phyloP scores from a whole-genome alignment of 1,140 invertebrate species.

The Drosophila ananassae region DNA sequence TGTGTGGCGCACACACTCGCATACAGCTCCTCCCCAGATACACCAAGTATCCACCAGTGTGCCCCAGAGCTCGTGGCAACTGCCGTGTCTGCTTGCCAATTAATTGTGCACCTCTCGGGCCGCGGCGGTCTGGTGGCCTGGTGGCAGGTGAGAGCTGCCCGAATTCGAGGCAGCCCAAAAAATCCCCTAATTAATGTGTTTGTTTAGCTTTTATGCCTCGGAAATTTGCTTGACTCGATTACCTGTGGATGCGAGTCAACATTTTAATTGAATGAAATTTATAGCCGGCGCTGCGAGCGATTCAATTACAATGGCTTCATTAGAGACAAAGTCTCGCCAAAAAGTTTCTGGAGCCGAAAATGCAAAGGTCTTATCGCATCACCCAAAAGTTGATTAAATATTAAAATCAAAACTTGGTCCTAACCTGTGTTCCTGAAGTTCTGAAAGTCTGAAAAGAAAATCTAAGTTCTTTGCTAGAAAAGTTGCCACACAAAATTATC shows the following conservation, averaged over 20 bases:
- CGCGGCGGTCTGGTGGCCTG: neutral
- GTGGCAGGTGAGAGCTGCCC: conserved; percentile 16
- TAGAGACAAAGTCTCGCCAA: conserved; percentile 17
- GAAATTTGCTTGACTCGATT: conserved; percentile 62
- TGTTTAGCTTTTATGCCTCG: conserved; percentile 67
- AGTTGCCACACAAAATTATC: too few relatives aligned
- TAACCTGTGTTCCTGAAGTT: neutral
- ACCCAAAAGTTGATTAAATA: conserved; percentile 26
- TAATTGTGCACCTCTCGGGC: conserved; percentile 61
- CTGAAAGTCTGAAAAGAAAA: neutral
- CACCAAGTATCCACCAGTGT: neutral
- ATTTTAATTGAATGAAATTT: conserved; percentile 75
- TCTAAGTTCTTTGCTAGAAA: neutral
- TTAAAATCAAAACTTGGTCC: conserved; percentile 15
- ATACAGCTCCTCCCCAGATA: conserved; percentile 4
- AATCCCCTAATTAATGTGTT: conserved; percentile 76
- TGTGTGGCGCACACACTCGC: conserved; percentile 35
- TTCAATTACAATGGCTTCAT: conserved; percentile 57
- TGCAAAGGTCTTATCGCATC: neutral
- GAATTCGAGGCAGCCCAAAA: conserved; percentile 27
- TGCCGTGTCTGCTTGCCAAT: conserved; percentile 54
- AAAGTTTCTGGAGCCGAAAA: conserved; percentile 22
- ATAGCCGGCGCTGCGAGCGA: conserved; percentile 34
- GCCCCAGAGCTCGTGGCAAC: conserved; percentile 19
- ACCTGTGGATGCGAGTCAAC: conserved; percentile 54